Conservation (phyloP, 2,797 vertebrate genomes). For the Pangasius sanitwongsei region DNA sequence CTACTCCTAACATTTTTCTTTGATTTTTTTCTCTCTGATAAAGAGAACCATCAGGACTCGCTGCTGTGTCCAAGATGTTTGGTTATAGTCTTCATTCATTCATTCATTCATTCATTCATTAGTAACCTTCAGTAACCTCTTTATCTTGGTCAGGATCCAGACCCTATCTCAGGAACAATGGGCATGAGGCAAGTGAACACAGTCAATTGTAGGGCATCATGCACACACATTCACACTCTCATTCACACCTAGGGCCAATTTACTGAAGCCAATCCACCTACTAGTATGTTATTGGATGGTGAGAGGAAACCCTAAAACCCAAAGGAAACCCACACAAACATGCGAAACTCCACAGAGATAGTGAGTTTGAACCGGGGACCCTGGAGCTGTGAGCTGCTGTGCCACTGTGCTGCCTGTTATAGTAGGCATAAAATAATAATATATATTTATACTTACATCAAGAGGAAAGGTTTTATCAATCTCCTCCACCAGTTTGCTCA, state of each 20-base stretch:
- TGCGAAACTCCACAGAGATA: neutral
- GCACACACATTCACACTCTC: neutral
- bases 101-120: neutral
- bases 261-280: neutral
- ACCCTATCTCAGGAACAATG: neutral
- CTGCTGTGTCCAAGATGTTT: neutral
- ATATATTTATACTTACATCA: slow-evolving; percentile 67
- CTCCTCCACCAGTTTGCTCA: slow-evolving; percentile 77
- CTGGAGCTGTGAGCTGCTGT: neutral
- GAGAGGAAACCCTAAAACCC: neutral
- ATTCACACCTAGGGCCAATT: neutral
- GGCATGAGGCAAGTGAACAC: neutral
- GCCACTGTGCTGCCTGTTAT: neutral
- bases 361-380: neutral
- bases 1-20: neutral
- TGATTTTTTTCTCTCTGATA: neutral
- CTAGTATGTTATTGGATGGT: neutral
- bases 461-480: slow-evolving; percentile 74
- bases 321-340: neutral
- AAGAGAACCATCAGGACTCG: neutral
- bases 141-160: neutral
- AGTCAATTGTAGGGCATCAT: neutral
- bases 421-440: neutral
- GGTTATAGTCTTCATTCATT: neutral
- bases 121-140: neutral